A percentile compares a stretch with the other conserved stretches of the same genome.
Conservation (phyloP, 2,888 invertebrate species). For the Diarsia brunnea region DNA sequence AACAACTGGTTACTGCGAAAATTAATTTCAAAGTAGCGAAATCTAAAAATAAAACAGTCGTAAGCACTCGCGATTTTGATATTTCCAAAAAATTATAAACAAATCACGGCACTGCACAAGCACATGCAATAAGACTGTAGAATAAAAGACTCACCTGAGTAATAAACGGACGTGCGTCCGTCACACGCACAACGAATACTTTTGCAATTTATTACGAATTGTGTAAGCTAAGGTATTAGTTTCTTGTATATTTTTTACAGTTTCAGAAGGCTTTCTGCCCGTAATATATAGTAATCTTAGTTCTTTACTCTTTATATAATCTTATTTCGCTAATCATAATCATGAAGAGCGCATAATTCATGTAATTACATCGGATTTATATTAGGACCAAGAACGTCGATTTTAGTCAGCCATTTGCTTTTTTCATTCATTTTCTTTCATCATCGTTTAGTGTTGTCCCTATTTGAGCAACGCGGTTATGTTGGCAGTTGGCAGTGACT, state of each 20-base stretch:
- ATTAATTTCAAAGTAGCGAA: slow-evolving; percentile 62
- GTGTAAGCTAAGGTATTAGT: slow-evolving; percentile 80
- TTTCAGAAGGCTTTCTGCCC: slow-evolving; percentile 78
- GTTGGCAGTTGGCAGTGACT: slow-evolving; percentile 33
- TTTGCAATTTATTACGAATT: slow-evolving; percentile 80
- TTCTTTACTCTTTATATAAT: slow-evolving; percentile 82
- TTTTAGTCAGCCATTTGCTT: slow-evolving; percentile 91
- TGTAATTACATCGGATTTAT: slow-evolving; percentile 91
- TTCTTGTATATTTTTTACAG: slow-evolving; percentile 74
- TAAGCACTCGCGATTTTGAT: slow-evolving; percentile 64
- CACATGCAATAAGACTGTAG: slow-evolving; percentile 69
- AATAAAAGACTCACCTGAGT: slow-evolving; percentile 82
- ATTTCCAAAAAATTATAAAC: slow-evolving; percentile 64
- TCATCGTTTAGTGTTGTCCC: slow-evolving; percentile 72
- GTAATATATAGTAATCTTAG: slow-evolving; percentile 82
- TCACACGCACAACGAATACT: slow-evolving; percentile 78
- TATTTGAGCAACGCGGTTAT: slow-evolving; percentile 26
- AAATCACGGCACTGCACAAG: slow-evolving; percentile 62
- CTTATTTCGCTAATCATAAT: slow-evolving; percentile 91
- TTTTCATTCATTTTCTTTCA: slow-evolving; percentile 84
- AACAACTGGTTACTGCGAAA: slow-evolving; percentile 45
- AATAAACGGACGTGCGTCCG: slow-evolving; percentile 84
- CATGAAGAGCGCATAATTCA: slow-evolving; percentile 91
- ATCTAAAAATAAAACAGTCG: slow-evolving; percentile 74
- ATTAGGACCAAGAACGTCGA: slow-evolving; percentile 86